Conservation (phyloP, 2,113 vertebrate genomes). For the Campylomormyrus tamandua region DNA sequence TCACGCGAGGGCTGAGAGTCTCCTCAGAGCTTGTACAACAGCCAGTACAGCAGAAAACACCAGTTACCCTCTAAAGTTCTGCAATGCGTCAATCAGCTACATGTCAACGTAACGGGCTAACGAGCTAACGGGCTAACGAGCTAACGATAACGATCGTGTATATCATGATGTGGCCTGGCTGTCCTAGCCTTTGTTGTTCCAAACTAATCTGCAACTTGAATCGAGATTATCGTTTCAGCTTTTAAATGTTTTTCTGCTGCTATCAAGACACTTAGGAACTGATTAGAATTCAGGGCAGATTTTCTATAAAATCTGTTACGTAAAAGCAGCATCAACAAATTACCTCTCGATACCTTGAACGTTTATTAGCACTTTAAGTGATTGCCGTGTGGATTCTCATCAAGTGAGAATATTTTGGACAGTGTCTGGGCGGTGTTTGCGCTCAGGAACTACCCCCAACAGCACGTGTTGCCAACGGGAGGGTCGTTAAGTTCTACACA, state of each 20-base stretch:
- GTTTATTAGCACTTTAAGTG: conserved; percentile 42
- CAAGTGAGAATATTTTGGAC: conserved; percentile 47
- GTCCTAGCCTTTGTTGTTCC: neutral
- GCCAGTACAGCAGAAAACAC: neutral
- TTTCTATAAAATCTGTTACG: conserved; percentile 26
- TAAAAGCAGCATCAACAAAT: conserved; percentile 21
- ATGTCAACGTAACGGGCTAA: neutral
- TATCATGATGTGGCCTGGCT: neutral
- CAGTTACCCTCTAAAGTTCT: neutral
- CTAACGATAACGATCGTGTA: neutral
- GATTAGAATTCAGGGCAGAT: conserved; percentile 14
- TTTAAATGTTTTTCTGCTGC: neutral
- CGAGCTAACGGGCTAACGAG: no score
- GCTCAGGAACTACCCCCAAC: neutral
- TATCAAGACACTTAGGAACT: conserved; percentile 3
- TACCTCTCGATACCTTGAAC: conserved; percentile 10
- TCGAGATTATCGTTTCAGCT: neutral
- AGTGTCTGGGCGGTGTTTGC: conserved; percentile 43
- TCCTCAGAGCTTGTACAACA: neutral
- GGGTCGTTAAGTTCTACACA: neutral
- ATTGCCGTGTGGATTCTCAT: conserved; percentile 31
- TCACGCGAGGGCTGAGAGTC: neutral
- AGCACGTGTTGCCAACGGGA: neutral
- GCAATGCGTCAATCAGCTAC: neutral
- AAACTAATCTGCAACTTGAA: neutral